Base-by-base conservation (phyloP, 2,888 invertebrate species). In the Stenurella melanura region DNA sequence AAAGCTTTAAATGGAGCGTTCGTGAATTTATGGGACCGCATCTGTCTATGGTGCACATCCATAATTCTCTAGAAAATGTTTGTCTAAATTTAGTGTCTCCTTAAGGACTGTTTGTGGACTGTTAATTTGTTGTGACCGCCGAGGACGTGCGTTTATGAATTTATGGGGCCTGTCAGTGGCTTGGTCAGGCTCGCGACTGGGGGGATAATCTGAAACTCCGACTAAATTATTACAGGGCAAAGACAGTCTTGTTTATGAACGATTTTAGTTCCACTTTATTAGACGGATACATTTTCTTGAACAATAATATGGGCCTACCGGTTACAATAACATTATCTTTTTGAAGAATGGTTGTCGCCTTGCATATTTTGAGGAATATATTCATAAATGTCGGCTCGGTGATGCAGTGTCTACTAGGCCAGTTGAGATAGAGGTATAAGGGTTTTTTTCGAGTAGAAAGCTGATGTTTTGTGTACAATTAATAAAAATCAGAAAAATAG, bases 1-100 rank as follows among this genome's bases (percentile, higher is more conserved):
- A 85, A 83, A 82, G 84, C 78, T 80, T 80, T 83, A 85, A 85
- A 86, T 84, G 82, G 82, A 76, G 80, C 83, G 83, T 80, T 78
- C 75, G 80, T 71, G 76, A 83, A 86, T 85, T 86, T 86, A 85
- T 83, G 82, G 63, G 80, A 84, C 85, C 84, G 76, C 85, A 83
- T 84, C 82, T 82, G 82, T 84, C 84, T 80, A 83, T 83, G 80
- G 81, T 78, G 77, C 82, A 78, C 80, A 76, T 78, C 80, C 77
- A 83, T 83, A 83, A 82, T 81, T 82, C 82, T 80, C 82, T 74
- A 64, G 70, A 70, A 70, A 70, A 50, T 42, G 70, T 58, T 58
- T 18, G 71, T 63, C 74, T 75, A 77, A 80, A 80, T 80, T 79
- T 79, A 81, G 73, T 74, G 80, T 80, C 81, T 78, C 80, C 81